Evolutionary conservation across 1,140 invertebrate species (phyloP), one percentile per base, ranked within the genome.

Genomic region (Bombus sylvicola): DNA sequence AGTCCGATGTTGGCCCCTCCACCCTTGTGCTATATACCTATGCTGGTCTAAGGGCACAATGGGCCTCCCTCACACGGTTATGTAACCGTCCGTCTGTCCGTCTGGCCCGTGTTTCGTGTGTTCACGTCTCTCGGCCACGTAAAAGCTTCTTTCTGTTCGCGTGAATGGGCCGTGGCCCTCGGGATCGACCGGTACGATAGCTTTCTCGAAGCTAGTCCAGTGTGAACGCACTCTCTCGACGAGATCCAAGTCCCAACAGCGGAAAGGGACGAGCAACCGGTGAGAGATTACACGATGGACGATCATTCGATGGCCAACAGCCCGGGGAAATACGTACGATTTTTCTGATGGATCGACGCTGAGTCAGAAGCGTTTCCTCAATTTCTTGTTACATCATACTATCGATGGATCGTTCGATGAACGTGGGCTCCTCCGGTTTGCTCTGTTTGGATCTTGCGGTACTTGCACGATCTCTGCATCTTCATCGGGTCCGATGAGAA

Each of bases 1-100:
- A 94, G 93, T 94, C 92, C 91, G 88, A 90, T 90, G 41, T 73
- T 75, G 47, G 47, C 57, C 69, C 43, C 37, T 76, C 73, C 79
- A 66, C 34, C 37, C 62, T 75, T 87, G 81, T 90, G 64, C 10
- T 87, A 73, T 75, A 25, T 80, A 39, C 68, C 37, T 41, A 41
- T 41, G 47, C 34, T 53, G 31, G 62, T 37, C 83, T 34, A 68
- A 25, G 34, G 28, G 41, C 78, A 80, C 88, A 87, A 83, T 81
- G 83, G 62, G n/a, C 43, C 53, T 41, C 34, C 31, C 34, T 53
- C n/a, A 22, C 71, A 31, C 41, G 87, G 85, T 91, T 91, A 91
- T 89, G 90, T 91, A 91, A 91, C 90, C 71, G 89, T 87, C 83
- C 76, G 73, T 88, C 79, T 82, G 82, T 85, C 73, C 72, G 62